Conservation (phyloP, 2,113 vertebrate species). For the Electrona antarctica region DNA sequence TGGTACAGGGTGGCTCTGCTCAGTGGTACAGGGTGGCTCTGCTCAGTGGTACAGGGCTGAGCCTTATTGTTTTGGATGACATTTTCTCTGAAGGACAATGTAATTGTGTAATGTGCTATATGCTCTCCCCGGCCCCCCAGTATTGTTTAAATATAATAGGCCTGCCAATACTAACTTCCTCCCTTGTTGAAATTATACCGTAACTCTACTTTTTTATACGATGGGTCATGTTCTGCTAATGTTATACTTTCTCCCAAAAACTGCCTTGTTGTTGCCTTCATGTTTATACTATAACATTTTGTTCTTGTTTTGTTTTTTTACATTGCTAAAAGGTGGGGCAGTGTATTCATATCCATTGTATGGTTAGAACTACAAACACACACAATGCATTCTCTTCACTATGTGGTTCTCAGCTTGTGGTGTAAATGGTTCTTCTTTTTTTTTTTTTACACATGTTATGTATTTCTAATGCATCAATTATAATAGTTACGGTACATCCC, state of each 20-base stretch:
- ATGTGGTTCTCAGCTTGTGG: slow-evolving; percentile 40
- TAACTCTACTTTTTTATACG: slow-evolving; percentile 46
- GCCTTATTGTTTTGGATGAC: background rate
- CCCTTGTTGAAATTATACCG: slow-evolving; percentile 24
- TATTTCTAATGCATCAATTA: slow-evolving; percentile 25
- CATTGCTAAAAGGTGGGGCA: slow-evolving; percentile 22
- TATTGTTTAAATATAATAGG: slow-evolving; percentile 44
- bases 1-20: no score
- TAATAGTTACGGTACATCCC: slow-evolving; percentile 4
- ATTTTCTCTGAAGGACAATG: slow-evolving; percentile 48
- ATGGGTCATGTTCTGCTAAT: slow-evolving; percentile 51
- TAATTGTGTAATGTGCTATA: slow-evolving; percentile 16
- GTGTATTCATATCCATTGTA: slow-evolving; percentile 34
- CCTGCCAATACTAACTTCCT: slow-evolving; percentile 55
- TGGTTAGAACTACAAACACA: slow-evolving; percentile 23
- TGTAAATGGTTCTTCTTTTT: slow-evolving; percentile 41
- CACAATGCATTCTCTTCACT: slow-evolving; percentile 32
- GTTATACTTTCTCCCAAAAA: slow-evolving; percentile 49
- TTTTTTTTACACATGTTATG: slow-evolving; percentile 6
- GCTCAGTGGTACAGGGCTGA: background rate
- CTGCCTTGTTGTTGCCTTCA: slow-evolving; percentile 21
- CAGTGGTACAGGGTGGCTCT: no score
- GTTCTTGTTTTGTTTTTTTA: slow-evolving; percentile 14
- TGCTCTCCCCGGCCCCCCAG: background rate
- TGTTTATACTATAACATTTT: slow-evolving; percentile 22